Evolutionary conservation across 2,888 invertebrate species (phyloP).

Genomic region (Campopleginae sp.): DNA sequence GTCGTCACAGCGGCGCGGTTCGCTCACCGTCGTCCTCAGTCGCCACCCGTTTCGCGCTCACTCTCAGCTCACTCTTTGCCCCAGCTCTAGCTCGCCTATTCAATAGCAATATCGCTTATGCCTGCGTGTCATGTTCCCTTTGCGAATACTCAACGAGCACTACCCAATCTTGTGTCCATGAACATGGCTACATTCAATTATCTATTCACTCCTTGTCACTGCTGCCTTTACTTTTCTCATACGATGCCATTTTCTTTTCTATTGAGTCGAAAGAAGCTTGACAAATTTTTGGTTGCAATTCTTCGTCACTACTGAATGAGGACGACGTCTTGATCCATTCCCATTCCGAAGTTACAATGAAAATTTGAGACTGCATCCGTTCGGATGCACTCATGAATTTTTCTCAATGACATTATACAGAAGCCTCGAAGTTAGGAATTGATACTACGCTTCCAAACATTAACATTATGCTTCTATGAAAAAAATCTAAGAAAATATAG

Average conservation of each 20-base stretch:
- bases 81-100: slow-evolving; percentile 51
- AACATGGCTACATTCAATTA: not conserved
- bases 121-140: slow-evolving; percentile 7
- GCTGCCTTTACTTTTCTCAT: not conserved
- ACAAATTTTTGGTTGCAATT: not conserved
- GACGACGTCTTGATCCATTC: not conserved
- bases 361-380: not conserved
- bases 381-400: not conserved
- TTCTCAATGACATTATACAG: too few relatives aligned
- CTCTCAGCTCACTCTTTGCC: slow-evolving; percentile 59
- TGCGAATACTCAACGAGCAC: not conserved
- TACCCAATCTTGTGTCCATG: not conserved
- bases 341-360: not conserved
- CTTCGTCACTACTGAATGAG: not conserved
- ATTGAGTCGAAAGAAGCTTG: not conserved
- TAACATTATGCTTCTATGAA: too few relatives aligned
- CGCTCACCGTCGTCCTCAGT: slow-evolving; percentile 76
- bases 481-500: too few relatives aligned
- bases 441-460: too few relatives aligned
- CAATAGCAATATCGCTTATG: slow-evolving; percentile 20
- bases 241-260: too few relatives aligned
- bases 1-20: slow-evolving; percentile 83
- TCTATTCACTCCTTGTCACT: not conserved
- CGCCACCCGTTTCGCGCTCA: slow-evolving; percentile 62
- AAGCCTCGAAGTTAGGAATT: too few relatives aligned